Evolutionary conservation across 2,113 vertebrate species (phyloP), one percentile per base, ranked within the genome.

Genomic region (Cochlearius cochlearius): DNA sequence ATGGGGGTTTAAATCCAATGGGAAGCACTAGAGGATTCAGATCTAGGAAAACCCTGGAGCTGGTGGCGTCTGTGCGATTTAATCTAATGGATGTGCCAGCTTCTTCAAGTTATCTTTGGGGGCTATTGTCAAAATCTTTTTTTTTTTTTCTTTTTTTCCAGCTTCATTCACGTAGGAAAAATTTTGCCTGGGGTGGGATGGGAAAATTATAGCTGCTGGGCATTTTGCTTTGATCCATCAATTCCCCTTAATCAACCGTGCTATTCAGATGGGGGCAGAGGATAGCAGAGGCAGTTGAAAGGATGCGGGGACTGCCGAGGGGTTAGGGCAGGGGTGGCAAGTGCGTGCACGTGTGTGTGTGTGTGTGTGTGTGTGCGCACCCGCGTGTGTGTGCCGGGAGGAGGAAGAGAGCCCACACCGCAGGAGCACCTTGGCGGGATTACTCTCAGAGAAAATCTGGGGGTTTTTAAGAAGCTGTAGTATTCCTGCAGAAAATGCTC

Each of bases 181-280:
- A 86, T 41, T 43, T 91, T 96, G 94, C 96, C 97, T 88, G 62
- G 86, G 81, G 94, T 96, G 34, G 90, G 72, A 90, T 94, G 88
- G 90, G 77, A 94, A 95, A 96, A 94, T 96, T 92, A 92, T 93
- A 92, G 92, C 90, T 92, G 52, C 92, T 72, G 86, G 96, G 94
- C 89, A 82, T 96, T 94, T 91, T 94, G 72, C 91, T 91, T 96
- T 97, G 93, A 97, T 96, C 93, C 94, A 89, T 96, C 96, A 93
- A 91, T 84, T 96, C 78, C 73, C 41, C 88, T 83, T 97, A 96
- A 97, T 90, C 20, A 56, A 53, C 78, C 19, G 2, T 68, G 92
- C 60, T 88, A 84, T 92, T 97, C 93, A 50, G 88, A 94, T n/a
- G 64, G 88, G 90, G 93, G 77, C 92, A 92, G 62, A 92, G 41